Evolutionary conservation across 1,140 invertebrate species (phyloP), one percentile per base, ranked within the genome.

Genomic region (Rhysida immarginata): DNA sequence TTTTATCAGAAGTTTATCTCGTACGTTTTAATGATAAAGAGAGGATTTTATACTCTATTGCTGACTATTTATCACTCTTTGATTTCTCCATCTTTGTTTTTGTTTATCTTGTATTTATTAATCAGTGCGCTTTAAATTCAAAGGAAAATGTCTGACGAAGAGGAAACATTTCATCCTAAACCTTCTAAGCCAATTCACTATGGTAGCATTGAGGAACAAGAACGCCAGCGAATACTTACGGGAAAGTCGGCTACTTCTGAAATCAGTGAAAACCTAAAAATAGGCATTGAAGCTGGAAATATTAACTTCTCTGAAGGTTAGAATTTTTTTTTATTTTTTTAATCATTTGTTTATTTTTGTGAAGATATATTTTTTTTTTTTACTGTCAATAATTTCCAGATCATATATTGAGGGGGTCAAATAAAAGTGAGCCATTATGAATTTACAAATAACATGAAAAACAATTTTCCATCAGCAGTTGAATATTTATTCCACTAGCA

Each of bases 121-220:
- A 11, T 11, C 35, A 11, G 35, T 41, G 35, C 11, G n/a, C 11
- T 41, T 41, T 41, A 41, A 11, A 11, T 41, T 41, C 35, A 41
- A n/a, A n/a, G n/a, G 35, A 41, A 41, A 11, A 93, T 92, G 89
- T 91, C 87, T 26, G 87, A 92, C 66, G 89, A 92, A 58, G 87
- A 91, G 62, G 86, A 87, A 66, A 64, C 85, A 44, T 68, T 76
- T 45, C 81, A 83, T 60, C 71, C 81, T 0, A 90, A 89, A 67
- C 82, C 82, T 57, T 76, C 77, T 55, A 87, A 84, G 66, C 79
- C 79, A 0, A 75, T 90, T 1, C 85, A 92, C 65, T 92, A 91
- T 80, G 88, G 87, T 25, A 89, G 86, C 2, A 68, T 92, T 58
- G 88, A 93, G 68, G 87, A 91, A 62, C 72, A 79, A 21, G 64